A percentile compares a stretch with the other conserved stretches of the same genome.
Conservation (phyloP, 1,140 invertebrate species). For the Rhyzopertha dominica region DNA sequence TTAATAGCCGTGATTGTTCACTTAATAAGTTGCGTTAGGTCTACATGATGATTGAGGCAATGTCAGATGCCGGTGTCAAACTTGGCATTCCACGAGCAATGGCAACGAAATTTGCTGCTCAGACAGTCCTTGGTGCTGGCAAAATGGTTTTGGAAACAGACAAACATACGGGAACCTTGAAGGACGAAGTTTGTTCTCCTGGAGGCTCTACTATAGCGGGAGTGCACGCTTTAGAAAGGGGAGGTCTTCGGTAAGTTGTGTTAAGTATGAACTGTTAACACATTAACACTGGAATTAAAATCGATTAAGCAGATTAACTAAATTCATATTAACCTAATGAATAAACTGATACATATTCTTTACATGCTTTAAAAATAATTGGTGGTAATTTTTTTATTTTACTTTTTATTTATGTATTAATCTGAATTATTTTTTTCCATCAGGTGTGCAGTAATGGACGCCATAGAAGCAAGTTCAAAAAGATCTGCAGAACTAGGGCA, state of each 20-base stretch:
- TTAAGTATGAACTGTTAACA: conserved; percentile 1
- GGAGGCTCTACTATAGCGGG: conserved; percentile 89
- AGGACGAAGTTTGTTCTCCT: conserved; percentile 92
- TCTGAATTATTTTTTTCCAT: no score
- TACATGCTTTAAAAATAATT: no score
- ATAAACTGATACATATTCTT: no score
- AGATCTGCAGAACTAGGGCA: conserved; percentile 56
- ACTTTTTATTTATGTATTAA: no score
- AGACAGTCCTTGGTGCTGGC: conserved; percentile 81
- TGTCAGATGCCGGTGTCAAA: conserved; percentile 87
- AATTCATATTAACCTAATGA: conserved; percentile 6
- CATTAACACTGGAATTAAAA: background rate
- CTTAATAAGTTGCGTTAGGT: conserved; percentile 54
- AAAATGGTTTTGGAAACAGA: conserved; percentile 81
- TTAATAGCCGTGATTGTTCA: no score
- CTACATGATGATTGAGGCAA: conserved; percentile 82
- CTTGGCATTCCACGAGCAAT: conserved; percentile 82
- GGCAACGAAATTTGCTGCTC: conserved; percentile 77
- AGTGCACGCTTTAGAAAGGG: conserved; percentile 79
- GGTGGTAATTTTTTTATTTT: no score
- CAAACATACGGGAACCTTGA: conserved; percentile 80
- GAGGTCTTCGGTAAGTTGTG: conserved; percentile 64
- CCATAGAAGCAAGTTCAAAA: conserved; percentile 61
- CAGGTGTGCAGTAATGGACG: conserved; percentile 66
- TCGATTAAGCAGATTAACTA: background rate